A percentile compares a stretch with the other conserved stretches of the same genome.
These are phyloP conservation scores for Ailuropoda melanoleuca DNA, from an alignment of 2,113 vertebrate species.

Conservation along the genomic window DNA sequence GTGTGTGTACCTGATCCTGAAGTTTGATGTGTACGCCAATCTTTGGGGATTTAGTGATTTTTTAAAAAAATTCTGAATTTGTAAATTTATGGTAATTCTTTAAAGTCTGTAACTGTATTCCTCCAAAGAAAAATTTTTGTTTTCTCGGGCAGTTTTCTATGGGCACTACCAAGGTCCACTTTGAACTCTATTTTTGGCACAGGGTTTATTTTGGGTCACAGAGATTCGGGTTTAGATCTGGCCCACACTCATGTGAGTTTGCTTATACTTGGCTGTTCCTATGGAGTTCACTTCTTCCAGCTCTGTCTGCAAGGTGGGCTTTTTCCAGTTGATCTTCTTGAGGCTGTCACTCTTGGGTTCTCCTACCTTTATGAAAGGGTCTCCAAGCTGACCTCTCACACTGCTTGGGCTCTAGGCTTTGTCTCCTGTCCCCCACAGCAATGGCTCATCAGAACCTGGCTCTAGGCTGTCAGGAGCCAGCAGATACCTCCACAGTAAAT, in stretches of 20 bases:
- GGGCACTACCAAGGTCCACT: background rate
- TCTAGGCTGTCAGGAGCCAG: background rate
- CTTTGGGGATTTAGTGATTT: background rate
- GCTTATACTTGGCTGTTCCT: background rate
- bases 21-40: background rate
- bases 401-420: background rate
- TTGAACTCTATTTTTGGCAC: background rate
- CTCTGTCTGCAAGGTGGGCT: background rate
- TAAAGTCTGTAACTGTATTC: background rate
- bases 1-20: background rate
- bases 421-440: background rate
- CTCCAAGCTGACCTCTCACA: background rate
- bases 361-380: background rate
- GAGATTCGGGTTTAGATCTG: background rate
- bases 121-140: background rate
- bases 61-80: background rate
- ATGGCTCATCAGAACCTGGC: background rate
- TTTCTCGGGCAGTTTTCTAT: slow-evolving; percentile 19
- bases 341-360: background rate
- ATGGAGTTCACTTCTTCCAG: background rate
- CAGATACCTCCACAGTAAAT: background rate
- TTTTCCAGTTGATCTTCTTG: background rate
- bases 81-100: slow-evolving; percentile 13
- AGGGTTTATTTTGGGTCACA: background rate
- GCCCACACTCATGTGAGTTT: background rate